Percentiles rank a stretch among this genome's conserved stretches.
Evolutionary conservation across 2,888 invertebrate species (phyloP).

Genomic region (Chymomyza caudatula): DNA sequence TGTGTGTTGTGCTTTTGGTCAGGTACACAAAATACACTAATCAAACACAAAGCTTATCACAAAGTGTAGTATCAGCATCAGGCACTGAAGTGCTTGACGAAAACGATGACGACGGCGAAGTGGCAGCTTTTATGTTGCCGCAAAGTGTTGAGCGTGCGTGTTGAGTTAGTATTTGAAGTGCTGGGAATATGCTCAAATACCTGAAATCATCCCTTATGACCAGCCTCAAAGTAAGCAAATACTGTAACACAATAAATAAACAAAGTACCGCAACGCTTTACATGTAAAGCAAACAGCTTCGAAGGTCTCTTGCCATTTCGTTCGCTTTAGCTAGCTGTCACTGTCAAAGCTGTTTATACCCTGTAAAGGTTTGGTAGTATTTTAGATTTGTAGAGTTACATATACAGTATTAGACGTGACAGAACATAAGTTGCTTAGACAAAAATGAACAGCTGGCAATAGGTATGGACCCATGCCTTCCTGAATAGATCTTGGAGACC

Average conservation of each 20-base stretch:
- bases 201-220: background rate
- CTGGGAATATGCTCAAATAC: background rate
- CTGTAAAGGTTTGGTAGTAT: too few species aligned
- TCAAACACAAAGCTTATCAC: background rate
- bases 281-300: background rate
- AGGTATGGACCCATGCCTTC: too few species aligned
- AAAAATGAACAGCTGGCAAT: too few species aligned
- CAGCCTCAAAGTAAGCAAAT: background rate
- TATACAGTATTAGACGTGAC: too few species aligned
- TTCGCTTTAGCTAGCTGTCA: background rate
- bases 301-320: background rate
- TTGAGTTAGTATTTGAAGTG: background rate
- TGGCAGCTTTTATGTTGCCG: background rate
- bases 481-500: too few species aligned
- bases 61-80: background rate
- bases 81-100: background rate
- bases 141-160: background rate
- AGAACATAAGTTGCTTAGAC: too few species aligned
- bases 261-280: background rate
- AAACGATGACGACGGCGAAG: background rate
- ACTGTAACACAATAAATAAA: conserved; percentile 5
- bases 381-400: too few species aligned
- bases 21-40: background rate
- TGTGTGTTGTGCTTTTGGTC: background rate
- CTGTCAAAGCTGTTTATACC: background rate